Conservation (phyloP, 2,888 invertebrate genomes). For the Lydus trimaculatus region DNA sequence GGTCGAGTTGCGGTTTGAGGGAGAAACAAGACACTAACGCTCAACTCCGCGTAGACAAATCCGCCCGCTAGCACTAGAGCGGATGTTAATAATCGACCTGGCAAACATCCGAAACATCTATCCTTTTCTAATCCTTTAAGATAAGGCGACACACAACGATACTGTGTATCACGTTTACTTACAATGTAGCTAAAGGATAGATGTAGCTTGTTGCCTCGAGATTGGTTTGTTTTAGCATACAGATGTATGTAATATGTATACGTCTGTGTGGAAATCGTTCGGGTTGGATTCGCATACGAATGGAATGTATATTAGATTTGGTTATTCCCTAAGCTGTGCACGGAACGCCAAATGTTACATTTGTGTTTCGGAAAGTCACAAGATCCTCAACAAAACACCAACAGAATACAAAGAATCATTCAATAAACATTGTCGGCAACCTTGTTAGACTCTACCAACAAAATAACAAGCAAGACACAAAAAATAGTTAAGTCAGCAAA, state of each 20-base stretch:
- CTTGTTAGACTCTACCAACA: background rate
- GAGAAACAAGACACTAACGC: constrained; percentile 49
- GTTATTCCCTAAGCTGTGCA: constrained; percentile 26
- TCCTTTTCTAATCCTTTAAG: constrained; percentile 27
- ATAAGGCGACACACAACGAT: constrained; percentile 7
- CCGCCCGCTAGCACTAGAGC: constrained; percentile 46
- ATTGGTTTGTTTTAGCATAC: constrained; percentile 58
- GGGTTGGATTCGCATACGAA: constrained; percentile 48
- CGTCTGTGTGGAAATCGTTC: constrained; percentile 50
- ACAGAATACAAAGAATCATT: constrained; percentile 10
- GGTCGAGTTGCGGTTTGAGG: constrained; percentile 50
- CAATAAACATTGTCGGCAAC: constrained; percentile 7
- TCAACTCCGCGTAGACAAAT: constrained; percentile 42
- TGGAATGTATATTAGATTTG: constrained; percentile 44
- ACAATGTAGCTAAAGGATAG: constrained; percentile 32
- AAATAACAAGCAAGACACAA: background rate
- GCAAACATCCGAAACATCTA: constrained; percentile 45
- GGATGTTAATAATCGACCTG: constrained; percentile 52
- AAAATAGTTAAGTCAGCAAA: background rate
- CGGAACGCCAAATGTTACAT: constrained; percentile 23
- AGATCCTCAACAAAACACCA: constrained; percentile 11
- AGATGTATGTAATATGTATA: constrained; percentile 57
- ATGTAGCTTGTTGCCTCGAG: constrained; percentile 54
- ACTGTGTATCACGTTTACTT: constrained; percentile 11
- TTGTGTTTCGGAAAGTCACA: constrained; percentile 23